Evolutionary conservation across 2,797 vertebrate genomes (phyloP), one percentile per base, ranked within the genome.

Genomic region (Vipera ursinii): DNA sequence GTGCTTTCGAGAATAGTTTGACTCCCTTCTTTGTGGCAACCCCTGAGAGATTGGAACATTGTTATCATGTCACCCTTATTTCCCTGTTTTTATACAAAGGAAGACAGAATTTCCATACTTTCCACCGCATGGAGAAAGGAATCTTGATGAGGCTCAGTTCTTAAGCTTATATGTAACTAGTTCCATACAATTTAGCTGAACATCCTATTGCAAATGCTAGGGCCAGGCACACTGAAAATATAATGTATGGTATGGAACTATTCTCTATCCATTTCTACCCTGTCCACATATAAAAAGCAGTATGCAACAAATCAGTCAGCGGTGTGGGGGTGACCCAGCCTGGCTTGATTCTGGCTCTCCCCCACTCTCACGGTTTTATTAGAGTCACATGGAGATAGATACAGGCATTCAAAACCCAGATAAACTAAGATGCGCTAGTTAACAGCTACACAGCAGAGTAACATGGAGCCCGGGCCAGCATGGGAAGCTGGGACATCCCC

Each of bases 341-440:
- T 73, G 59, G 82, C 90, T 89, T 91, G 85, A 90, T 92, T 90
- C 91, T 94, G 65, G 86, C 92, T 91, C 90, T 87, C 78, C 88
- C 90, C 82, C 90, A 88, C 87, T 63, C 90, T 91, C 90, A 91
- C 78, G 90, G 89, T 87, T 88, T 92, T 91, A 57, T 91, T 93
- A 93, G 89, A 93, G 92, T 93, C 92, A 93, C 92, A 93, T 93
- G 92, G 92, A 93, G 92, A 93, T 93, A 93, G 92, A 93, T 93
- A 93, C 92, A 93, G 92, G 92, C 92, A 93, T 93, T 93, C 92
- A 91, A 93, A 93, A 93, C 86, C 92, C 92, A 93, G 92, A 93
- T 93, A 93, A 93, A 93, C 92, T 93, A 93, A 93, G 92, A 93
- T 93, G 92, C 90, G 90, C 92, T 93, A 93, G 90, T 89, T 93